Percentiles rank a stretch among this genome's conserved stretches.
Evolutionary conservation across 1,140 invertebrate species (phyloP).

Genomic region (Hyposmocoma kahamanoa): DNA sequence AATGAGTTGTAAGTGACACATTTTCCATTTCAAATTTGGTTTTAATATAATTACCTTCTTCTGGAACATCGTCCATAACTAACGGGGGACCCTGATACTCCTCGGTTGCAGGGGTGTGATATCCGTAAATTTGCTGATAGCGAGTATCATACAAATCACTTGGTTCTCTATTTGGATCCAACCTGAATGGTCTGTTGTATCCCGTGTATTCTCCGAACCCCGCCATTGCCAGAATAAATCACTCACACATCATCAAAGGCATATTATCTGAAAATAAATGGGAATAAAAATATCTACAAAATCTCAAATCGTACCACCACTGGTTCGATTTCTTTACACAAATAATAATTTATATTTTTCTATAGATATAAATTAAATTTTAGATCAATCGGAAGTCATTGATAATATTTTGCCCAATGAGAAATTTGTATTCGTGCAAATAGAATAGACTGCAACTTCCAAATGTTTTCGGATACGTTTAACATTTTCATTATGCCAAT

Average conservation of each 20-base stretch:
- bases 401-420: too few relatives aligned
- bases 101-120: constrained; percentile 59
- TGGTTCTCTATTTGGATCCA: constrained; percentile 59
- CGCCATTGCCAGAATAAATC: constrained; percentile 38
- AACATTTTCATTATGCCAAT: too few relatives aligned
- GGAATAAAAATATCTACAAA: not conserved
- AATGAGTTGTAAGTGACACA: not conserved
- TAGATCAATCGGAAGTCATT: too few relatives aligned
- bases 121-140: constrained; percentile 67
- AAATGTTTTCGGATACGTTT: too few relatives aligned
- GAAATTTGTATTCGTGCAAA: too few relatives aligned
- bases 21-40: not conserved
- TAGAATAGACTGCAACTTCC: too few relatives aligned
- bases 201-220: constrained; percentile 64
- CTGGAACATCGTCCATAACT: constrained; percentile 68
- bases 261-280: not conserved
- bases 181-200: constrained; percentile 56
- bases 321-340: too few relatives aligned
- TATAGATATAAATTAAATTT: too few relatives aligned
- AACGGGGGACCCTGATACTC: constrained; percentile 62
- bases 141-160: constrained; percentile 66
- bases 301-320: too few relatives aligned
- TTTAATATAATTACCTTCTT: constrained; percentile 65
- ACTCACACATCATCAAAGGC: constrained; percentile 5
- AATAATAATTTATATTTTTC: too few relatives aligned